Evolutionary conservation across 2,888 invertebrate species (phyloP).

Genomic region (Ectemnius continuus): DNA sequence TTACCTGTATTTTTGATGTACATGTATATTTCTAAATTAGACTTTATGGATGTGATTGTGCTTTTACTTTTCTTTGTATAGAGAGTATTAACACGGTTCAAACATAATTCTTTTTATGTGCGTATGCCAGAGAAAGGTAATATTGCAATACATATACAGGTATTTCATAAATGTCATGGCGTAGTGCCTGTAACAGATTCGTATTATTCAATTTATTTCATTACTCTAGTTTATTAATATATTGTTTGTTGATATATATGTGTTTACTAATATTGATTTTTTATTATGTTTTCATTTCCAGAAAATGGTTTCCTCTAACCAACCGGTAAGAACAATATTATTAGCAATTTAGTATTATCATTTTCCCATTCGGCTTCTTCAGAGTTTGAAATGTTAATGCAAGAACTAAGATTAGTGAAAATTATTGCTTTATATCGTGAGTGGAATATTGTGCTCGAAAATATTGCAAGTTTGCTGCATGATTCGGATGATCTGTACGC

Average conservation of each 20-base stretch:
- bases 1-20: no score
- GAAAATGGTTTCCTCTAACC: conserved; percentile 76
- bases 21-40: no score
- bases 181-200: no score
- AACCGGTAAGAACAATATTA: conserved; percentile 72
- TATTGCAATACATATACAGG: no score
- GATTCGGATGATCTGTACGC: conserved; percentile 41
- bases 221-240: no score
- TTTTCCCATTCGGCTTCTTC: conserved; percentile 27
- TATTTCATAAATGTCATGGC: no score
- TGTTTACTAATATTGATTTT: conserved; percentile 32
- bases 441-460: conserved; percentile 48
- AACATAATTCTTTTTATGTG: no score
- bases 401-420: conserved; percentile 4
- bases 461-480: conserved; percentile 44
- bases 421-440: conserved; percentile 1
- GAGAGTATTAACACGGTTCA: no score
- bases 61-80: no score
- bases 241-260: conserved; percentile 4
- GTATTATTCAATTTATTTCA: no score
- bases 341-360: conserved; percentile 35
- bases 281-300: conserved; percentile 63
- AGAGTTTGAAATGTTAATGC: conserved; percentile 19
- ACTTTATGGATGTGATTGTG: no score
- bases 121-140: no score